Conservation (phyloP, 1,140 invertebrate genomes). For the Harpegnathos saltator region DNA sequence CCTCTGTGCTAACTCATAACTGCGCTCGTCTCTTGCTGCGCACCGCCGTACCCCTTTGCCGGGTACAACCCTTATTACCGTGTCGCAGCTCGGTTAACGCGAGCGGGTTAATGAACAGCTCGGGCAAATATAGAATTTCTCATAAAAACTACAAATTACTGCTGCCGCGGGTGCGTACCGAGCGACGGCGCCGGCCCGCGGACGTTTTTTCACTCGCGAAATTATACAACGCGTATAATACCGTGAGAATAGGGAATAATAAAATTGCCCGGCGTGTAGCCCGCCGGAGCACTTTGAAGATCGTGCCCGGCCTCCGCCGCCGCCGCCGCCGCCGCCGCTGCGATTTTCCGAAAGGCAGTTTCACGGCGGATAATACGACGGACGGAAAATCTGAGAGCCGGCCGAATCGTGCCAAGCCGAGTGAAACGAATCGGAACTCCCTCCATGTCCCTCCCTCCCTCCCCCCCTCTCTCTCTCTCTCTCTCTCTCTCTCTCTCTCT, state of each 20-base stretch:
- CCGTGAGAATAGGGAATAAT: constrained; percentile 63
- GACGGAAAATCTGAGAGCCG: constrained; percentile 19
- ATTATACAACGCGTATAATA: constrained; percentile 69
- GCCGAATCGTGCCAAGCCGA: too few relatives aligned
- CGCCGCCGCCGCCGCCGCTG: neutral
- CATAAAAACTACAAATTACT: constrained; percentile 77
- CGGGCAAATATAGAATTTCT: constrained; percentile 76
- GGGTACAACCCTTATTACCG: constrained; percentile 73
- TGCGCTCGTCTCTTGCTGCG: constrained; percentile 44
- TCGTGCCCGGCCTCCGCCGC: constrained; percentile 26
- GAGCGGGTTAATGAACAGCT: constrained; percentile 78
- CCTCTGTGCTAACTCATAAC: constrained; percentile 56
- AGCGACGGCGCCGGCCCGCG: constrained; percentile 23
- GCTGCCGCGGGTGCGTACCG: constrained; percentile 52
- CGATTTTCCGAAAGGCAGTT: constrained; percentile 54
- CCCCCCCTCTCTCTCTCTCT: too few relatives aligned
- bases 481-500: too few relatives aligned
- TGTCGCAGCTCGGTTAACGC: constrained; percentile 75
- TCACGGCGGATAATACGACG: constrained; percentile 45
- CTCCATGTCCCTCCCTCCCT: too few relatives aligned
- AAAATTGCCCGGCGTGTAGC: constrained; percentile 45
- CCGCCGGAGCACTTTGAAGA: constrained; percentile 62
- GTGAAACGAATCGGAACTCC: too few relatives aligned
- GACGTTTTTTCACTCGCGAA: constrained; percentile 58
- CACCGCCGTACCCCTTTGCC: constrained; percentile 58